phyloP scores from a whole-genome alignment of 2,113 vertebrate species.

The Crocuta crocuta region DNA sequence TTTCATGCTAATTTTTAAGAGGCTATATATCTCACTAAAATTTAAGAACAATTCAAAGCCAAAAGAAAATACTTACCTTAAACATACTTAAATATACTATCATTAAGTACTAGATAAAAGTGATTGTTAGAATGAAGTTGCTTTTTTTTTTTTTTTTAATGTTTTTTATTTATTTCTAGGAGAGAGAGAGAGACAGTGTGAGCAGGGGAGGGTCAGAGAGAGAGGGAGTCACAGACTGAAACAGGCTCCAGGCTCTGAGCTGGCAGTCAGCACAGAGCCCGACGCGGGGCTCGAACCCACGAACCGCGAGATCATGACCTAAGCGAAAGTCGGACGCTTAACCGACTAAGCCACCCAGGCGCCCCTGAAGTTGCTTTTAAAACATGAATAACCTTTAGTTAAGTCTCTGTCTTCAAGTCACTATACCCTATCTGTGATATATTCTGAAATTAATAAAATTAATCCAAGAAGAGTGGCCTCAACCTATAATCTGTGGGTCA shows the following conservation, averaged over 20 bases:
- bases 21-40: constrained; percentile 42
- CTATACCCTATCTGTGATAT: constrained; percentile 11
- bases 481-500: neutral
- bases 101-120: neutral
- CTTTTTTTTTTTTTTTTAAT: too few relatives aligned
- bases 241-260: too few relatives aligned
- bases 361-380: neutral
- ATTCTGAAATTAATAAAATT: constrained; percentile 47
- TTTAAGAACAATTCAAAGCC: constrained; percentile 48
- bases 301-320: too few relatives aligned
- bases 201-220: too few relatives aligned
- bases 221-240: too few relatives aligned
- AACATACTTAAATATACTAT: neutral
- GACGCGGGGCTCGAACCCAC: too few relatives aligned
- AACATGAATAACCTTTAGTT: neutral
- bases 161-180: too few relatives aligned
- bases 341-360: too few relatives aligned
- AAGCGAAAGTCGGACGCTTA: too few relatives aligned
- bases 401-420: neutral
- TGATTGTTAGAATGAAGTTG: neutral
- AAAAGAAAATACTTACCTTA: constrained; percentile 24
- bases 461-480: constrained; percentile 9
- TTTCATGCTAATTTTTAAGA: constrained; percentile 41
- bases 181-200: too few relatives aligned
- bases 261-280: too few relatives aligned